Evolutionary conservation across 37 sponge, comb jelly and placozoan species (phyloP), one percentile per base, ranked within the genome.

Genomic region (Axinella damicornis): DNA sequence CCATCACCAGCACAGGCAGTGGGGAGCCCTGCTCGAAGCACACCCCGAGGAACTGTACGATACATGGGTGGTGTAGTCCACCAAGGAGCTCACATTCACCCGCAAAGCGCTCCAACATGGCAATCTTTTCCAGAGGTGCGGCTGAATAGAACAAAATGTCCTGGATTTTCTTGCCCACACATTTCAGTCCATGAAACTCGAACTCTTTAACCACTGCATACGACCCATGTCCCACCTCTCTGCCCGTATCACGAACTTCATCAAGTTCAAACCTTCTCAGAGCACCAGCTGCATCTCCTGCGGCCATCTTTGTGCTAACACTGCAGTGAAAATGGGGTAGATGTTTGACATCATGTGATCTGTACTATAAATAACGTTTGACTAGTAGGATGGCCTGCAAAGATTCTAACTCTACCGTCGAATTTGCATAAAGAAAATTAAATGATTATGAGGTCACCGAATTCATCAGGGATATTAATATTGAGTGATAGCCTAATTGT

Each of bases 101-200:
- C 1, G 37, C 41, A 28, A 82, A 82, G 2, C 25, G 76, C 35
- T 76, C 76, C 36, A 76, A 57, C 19, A 76, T 57, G 19, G 68
- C 76, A 6, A 11, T 34, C 33, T 34, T 34, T 67, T 76, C 57
- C 4, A 12, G 46, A 9, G 46, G 22, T 16, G 27, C 67, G 35
- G 39, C 66, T 34, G 40, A 34, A 19, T 58, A 30, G 38, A 59
- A 30, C 40, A 82, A 33, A 41, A 69, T 36, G 18, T 52, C 83
- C 5, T 82, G 83, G 30, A 82, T 69, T 41, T 71, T 82, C 55
- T 82, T 82, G 28, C 71, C 83, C n/a, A 73, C 83, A 71, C 73
- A 82, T 53, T 39, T 71, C 21, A 20, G 72, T 57, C 83, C 73
- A 46, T 12, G 71, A 62, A 53, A 69, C 11, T 71, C 71, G 17